Conservation (phyloP, 2,888 invertebrate species). For the Rhopalosiphum nymphaeae region DNA sequence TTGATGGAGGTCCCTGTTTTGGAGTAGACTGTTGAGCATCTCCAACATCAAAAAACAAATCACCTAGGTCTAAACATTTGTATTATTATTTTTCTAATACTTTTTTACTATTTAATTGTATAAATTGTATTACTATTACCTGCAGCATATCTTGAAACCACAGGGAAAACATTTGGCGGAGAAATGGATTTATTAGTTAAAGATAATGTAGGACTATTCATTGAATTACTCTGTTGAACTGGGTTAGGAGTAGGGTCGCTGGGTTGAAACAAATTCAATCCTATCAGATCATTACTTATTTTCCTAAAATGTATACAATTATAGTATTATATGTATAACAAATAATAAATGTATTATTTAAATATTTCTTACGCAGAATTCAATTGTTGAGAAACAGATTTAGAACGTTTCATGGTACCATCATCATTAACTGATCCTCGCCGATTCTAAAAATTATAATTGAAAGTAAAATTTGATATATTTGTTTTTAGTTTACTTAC, state of each 20-base stretch:
- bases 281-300: constrained; percentile 84
- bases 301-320: constrained; percentile 68
- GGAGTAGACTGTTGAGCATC: constrained; percentile 79
- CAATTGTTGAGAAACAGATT: constrained; percentile 83
- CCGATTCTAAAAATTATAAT: constrained; percentile 71
- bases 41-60: constrained; percentile 87
- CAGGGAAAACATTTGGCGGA: constrained; percentile 71
- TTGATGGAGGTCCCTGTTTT: constrained; percentile 79
- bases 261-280: constrained; percentile 82
- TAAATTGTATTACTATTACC: constrained; percentile 44
- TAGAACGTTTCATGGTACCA: constrained; percentile 78
- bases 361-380: constrained; percentile 41
- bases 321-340: neutral
- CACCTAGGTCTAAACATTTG: constrained; percentile 75
- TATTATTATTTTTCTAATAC: neutral
- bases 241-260: constrained; percentile 86
- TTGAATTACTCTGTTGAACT: constrained; percentile 84
- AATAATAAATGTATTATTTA: neutral
- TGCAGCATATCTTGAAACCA: constrained; percentile 62
- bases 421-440: constrained; percentile 81
- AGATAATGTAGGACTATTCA: constrained; percentile 73
- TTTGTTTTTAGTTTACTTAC: neutral
- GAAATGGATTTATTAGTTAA: constrained; percentile 75
- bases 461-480: constrained; percentile 15
- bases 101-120: neutral